Conservation (phyloP, 2,113 vertebrate species). For the Tonatia bakeri region DNA sequence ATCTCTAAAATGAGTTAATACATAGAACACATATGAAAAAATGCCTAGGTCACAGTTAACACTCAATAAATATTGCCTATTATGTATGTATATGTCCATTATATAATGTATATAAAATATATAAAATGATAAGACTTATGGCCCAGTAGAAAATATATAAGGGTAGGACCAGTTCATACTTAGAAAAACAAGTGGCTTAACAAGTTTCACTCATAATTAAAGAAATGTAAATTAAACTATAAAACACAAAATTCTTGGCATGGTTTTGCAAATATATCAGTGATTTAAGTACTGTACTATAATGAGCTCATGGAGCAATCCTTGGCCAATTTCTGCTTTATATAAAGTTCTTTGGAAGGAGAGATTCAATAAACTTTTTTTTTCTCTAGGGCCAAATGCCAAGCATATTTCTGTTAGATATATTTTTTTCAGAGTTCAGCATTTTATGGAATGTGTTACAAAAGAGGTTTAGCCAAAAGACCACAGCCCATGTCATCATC, state of each 20-base stretch:
- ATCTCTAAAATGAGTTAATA: neutral
- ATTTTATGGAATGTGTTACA: neutral
- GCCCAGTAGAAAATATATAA: neutral
- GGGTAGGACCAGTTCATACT: neutral
- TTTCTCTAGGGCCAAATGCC: neutral
- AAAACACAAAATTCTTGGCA: neutral
- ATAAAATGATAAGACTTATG: neutral
- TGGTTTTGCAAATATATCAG: neutral
- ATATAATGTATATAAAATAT: neutral
- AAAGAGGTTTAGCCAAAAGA: neutral
- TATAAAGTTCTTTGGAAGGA: neutral
- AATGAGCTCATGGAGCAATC: neutral
- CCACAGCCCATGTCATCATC: neutral
- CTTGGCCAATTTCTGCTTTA: neutral
- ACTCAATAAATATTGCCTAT: neutral
- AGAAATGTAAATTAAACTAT: neutral
- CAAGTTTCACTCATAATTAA: conserved; percentile 20
- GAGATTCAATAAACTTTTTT: conserved; percentile 13
- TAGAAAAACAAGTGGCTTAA: neutral
- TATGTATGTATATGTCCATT: neutral
- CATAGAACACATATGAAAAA: neutral
- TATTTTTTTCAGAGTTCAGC: neutral
- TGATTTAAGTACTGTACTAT: neutral
- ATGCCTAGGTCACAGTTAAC: neutral
- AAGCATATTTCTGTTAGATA: conserved; percentile 12